phyloP scores from a whole-genome alignment of 2,888 invertebrate species.

The Altica lythri region DNA sequence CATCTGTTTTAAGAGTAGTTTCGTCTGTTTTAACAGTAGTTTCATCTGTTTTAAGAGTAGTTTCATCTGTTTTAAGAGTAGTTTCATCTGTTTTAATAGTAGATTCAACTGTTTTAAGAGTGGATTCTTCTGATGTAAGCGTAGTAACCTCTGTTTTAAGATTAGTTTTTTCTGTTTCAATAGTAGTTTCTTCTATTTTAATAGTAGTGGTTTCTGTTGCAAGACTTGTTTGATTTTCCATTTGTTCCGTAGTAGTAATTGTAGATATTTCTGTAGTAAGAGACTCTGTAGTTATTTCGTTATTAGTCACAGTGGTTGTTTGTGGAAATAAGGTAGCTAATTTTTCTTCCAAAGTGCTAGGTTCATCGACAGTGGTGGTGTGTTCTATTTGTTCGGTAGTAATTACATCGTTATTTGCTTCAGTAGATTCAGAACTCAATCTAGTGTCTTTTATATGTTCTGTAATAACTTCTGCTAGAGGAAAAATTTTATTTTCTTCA shows the following conservation, averaged over 20 bases:
- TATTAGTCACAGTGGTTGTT: too few relatives aligned
- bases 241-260: background rate
- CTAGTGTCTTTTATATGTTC: background rate
- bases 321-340: too few relatives aligned
- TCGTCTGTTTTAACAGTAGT: background rate
- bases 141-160: background rate
- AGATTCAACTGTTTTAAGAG: conserved; percentile 3
- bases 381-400: conserved; percentile 3
- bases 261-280: background rate
- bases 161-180: background rate
- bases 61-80: background rate
- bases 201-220: background rate
- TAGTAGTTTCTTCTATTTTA: background rate
- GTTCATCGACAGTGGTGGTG: too few relatives aligned
- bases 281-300: too few relatives aligned
- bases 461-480: conserved; percentile 40
- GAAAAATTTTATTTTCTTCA: conserved; percentile 50
- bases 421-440: conserved; percentile 6
- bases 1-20: background rate
- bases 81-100: too few relatives aligned
- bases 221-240: too few relatives aligned
- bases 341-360: too few relatives aligned
- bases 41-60: conserved; percentile 3
- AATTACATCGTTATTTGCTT: conserved; percentile 1
- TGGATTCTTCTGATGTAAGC: background rate